Evolutionary conservation across 1,140 invertebrate genomes (phyloP).

Genomic region (Lysiphlebus fabarum): DNA sequence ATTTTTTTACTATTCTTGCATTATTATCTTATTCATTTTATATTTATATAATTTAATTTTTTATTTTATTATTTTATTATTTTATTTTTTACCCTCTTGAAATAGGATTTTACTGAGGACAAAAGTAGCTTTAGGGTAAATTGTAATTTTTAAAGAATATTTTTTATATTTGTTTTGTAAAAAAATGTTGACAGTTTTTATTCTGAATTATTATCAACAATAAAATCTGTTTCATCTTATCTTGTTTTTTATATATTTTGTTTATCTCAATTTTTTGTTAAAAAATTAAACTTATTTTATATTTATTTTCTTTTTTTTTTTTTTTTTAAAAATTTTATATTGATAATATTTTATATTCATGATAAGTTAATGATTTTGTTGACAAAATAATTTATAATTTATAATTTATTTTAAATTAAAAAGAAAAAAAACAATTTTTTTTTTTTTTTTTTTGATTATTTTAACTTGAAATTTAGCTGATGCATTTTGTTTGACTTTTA

Average conservation of each 20-base stretch:
- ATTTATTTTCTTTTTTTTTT: not conserved
- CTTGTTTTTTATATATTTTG: not conserved
- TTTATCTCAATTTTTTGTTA: not conserved
- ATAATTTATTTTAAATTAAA: too few relatives aligned
- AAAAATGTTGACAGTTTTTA: constrained; percentile 6
- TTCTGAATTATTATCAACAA: constrained; percentile 11
- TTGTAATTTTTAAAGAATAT: not conserved
- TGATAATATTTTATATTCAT: too few relatives aligned
- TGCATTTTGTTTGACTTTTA: too few relatives aligned
- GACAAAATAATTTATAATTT: not conserved
- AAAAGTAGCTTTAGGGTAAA: not conserved
- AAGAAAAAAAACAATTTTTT: too few relatives aligned
- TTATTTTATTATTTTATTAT: too few relatives aligned
- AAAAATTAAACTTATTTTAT: not conserved
- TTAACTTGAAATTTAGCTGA: too few relatives aligned
- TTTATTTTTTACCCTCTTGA: too few relatives aligned
- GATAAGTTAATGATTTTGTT: not conserved
- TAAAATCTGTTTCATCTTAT: constrained; percentile 7
- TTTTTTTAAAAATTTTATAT: not conserved
- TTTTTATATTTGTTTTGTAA: not conserved
- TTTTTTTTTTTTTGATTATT: too few relatives aligned
- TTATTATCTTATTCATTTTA: too few relatives aligned
- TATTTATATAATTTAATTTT: too few relatives aligned
- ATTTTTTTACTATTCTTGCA: not conserved
- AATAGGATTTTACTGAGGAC: too few relatives aligned